Percentiles rank a stretch among this genome's conserved stretches.
phyloP scores from a whole-genome alignment of 2,797 vertebrate genomes.

The Coranthus polyacanthus region DNA sequence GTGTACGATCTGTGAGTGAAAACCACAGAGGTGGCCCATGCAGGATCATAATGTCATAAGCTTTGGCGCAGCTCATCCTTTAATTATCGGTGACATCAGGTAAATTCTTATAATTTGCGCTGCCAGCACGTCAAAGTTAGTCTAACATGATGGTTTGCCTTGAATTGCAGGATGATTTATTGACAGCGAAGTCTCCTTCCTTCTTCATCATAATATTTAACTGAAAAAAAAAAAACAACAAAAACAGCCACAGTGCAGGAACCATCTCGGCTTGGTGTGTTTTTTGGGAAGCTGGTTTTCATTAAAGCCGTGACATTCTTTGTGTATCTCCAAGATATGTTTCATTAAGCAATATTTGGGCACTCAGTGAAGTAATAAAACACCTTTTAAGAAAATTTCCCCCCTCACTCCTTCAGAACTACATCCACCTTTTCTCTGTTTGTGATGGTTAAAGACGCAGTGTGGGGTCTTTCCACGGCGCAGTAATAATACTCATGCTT shows the following conservation, averaged over 20 bases:
- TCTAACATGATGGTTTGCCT: conserved; percentile 36
- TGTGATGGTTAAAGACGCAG: conserved; percentile 50
- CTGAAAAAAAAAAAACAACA: too few species aligned
- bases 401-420: neutral
- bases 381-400: neutral
- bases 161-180: conserved; percentile 13
- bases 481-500: conserved; percentile 75
- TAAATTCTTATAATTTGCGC: conserved; percentile 41
- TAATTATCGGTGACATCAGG: conserved; percentile 56
- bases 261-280: neutral
- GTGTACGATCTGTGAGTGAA: conserved; percentile 16
- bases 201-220: conserved; percentile 11
- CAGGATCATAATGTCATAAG: conserved; percentile 9
- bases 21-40: conserved; percentile 30
- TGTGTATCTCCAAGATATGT: neutral
- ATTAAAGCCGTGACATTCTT: neutral
- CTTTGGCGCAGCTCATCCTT: conserved; percentile 34
- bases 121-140: neutral
- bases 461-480: conserved; percentile 78
- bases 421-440: neutral
- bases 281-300: neutral
- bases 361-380: neutral
- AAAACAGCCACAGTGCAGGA: neutral
- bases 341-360: neutral
- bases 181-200: conserved; percentile 13